Base-by-base conservation (phyloP, 1,140 invertebrate genomes). In the Portunus trituberculatus region DNA sequence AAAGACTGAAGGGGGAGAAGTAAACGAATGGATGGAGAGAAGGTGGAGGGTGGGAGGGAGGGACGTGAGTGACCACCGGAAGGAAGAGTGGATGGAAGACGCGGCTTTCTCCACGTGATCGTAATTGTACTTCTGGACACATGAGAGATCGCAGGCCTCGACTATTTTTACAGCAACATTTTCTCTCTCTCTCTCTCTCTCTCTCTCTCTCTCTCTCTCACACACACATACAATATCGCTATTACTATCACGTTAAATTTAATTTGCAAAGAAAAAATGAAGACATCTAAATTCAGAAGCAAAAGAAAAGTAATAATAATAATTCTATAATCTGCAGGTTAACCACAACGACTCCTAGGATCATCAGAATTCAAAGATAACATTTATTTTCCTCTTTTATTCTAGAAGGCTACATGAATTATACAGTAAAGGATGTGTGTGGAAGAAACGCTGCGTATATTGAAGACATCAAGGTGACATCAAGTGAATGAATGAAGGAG, bases 61-160 rank as follows among this genome's bases (percentile, higher is more conserved):
- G 91, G 28, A 76, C 16, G 76, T 84, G 76, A 93, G 76, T 84
- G 82, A 45, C 39, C 90, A 91, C 90, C 90, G 90, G 90, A 91
- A 91, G 90, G 67, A 91, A 76, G 52, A 91, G 90, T 91, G 67
- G 90, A 91, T 91, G 67, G 90, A 91, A 59, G 32, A n/a, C 46
- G 1, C 59, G 1, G 32, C 90, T 91, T 91, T 91, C 90, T 91
- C 59, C 29, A 52, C 12, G 16, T 76, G 90, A 82, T 91, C 52
- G 59, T 59, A 76, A 91, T 91, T 91, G 29, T 28, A 32, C 59
- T 91, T 76, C 67, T 32, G 67, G 90, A 76, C 89, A 14, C 89
- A 29, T 10, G 32, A 46, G 28, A 29, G 14, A 29, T 52, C 3
- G 14, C 89, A 48, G 46, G 12, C 32, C 89, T 39, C 39, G 39